Base-by-base conservation (phyloP, 2,888 invertebrate species). In the Azorinus chamasolen region DNA sequence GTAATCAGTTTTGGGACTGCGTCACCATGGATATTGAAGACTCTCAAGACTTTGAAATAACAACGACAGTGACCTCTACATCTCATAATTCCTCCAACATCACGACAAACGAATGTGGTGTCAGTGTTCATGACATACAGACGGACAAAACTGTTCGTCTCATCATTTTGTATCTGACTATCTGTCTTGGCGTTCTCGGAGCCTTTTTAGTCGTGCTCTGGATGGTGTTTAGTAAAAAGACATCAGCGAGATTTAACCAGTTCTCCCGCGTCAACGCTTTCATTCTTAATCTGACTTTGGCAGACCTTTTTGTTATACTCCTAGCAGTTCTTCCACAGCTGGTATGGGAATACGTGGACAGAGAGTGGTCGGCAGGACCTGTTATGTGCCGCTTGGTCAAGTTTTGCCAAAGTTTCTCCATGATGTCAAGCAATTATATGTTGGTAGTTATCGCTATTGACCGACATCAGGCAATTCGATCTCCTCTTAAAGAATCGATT, bases 361-460 rank as follows among this genome's bases (percentile, higher is more conserved):
- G 91, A 6, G 84, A 84, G 6, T 93, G 93, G 93, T 57, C 84
- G 20, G 90, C 91, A 0, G 93, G 93, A 0, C 90, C 90, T 46
- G 79, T 87, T 41, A 82, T 91, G 86, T 93, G 93, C 74, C 88
- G 90, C 61, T 71, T 91, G 22, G 78, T 93, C 61, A 93, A 93
- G 83, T 91, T 92, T 78, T 68, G 88, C 3, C 92, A 92, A 81
- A 91, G 90, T 41, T 91, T 92, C 61, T 80, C 90, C 20, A 88
- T 93, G 68, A 90, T 90, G 70, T 85, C 91, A 1, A 92, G 92
- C 75, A 91, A 90, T 46, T 91, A 91, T 78, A 91, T 92, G 90
- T 77, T 93, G 41, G 90, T 93, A 2, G 91, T 92, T 10, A 91
- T 93, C 37, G 93, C 92, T 25, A 70, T 92, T 10, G 93, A 93